phyloP scores from a whole-genome alignment of 2,888 invertebrate genomes.

The Erebia aethiops region DNA sequence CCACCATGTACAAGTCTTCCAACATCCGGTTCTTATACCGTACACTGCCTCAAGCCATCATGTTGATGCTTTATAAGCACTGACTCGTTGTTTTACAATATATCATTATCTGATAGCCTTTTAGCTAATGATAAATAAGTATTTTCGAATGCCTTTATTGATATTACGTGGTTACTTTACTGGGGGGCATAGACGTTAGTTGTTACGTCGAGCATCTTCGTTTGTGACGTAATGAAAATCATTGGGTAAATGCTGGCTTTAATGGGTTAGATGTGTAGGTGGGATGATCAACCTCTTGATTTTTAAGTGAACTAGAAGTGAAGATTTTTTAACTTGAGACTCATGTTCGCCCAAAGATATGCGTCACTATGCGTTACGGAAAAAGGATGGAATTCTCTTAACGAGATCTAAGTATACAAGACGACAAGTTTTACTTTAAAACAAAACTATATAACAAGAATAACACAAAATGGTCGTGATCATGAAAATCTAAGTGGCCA shows the following conservation, averaged over 20 bases:
- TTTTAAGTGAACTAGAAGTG: neutral
- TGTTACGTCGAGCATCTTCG: conserved; percentile 15
- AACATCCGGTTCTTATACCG: conserved; percentile 35
- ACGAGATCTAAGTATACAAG: too few species aligned
- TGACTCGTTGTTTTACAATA: conserved; percentile 30
- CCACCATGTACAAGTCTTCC: conserved; percentile 27
- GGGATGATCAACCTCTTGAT: neutral
- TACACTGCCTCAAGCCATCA: conserved; percentile 36
- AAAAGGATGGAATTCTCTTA: too few species aligned
- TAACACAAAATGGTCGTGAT: conserved; percentile 22
- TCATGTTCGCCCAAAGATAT: too few species aligned
- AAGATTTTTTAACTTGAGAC: neutral
- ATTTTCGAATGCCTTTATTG: conserved; percentile 28
- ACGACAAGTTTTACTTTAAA: too few species aligned
- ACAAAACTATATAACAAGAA: conserved; percentile 10
- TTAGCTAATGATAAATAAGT: conserved; percentile 40
- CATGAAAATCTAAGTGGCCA: conserved; percentile 16
- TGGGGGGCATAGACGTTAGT: conserved; percentile 13
- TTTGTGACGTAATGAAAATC: conserved; percentile 2
- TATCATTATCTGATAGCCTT: conserved; percentile 40
- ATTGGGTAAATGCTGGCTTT: neutral
- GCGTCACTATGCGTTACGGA: too few species aligned
- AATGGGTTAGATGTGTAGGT: neutral
- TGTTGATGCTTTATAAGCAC: conserved; percentile 32
- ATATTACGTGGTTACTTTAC: conserved; percentile 24